Evolutionary conservation across 2,113 vertebrate species (phyloP).

Genomic region (Falco punctatus): DNA sequence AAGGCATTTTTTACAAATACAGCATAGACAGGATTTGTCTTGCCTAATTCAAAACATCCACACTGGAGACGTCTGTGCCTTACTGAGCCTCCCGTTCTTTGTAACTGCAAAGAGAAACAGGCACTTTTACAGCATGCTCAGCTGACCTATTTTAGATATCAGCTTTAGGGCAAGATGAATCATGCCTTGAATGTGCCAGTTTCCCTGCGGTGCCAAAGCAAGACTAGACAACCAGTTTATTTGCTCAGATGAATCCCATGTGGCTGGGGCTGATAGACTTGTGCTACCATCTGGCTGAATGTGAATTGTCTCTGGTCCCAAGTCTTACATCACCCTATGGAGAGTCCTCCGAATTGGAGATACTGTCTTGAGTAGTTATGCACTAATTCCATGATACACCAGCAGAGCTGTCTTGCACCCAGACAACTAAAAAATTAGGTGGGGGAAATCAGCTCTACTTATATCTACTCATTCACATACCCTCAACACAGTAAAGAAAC

Average conservation of each 20-base stretch:
- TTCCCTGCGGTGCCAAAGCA: conserved; percentile 44
- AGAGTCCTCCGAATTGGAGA: neutral
- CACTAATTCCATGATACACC: neutral
- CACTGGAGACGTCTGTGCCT: neutral
- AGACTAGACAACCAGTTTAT: conserved; percentile 56
- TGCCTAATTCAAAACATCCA: conserved; percentile 44
- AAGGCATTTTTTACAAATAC: neutral
- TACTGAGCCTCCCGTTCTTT: conserved; percentile 14
- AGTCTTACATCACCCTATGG: neutral
- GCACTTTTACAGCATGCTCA: neutral
- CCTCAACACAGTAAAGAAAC: neutral
- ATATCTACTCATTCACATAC: neutral
- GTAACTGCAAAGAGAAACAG: conserved; percentile 14
- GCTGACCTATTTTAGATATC: conserved; percentile 54
- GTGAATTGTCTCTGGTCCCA: neutral
- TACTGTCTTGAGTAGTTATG: neutral
- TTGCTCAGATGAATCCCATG: conserved; percentile 48
- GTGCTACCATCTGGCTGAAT: conserved; percentile 2
- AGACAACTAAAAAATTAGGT: neutral
- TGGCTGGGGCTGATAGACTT: conserved; percentile 35
- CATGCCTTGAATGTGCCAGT: conserved; percentile 46
- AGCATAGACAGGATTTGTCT: neutral
- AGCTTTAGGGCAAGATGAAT: conserved; percentile 62
- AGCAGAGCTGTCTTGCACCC: neutral
- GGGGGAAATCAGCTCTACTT: neutral